These are phyloP conservation scores for Notiomystis cincta DNA, from an alignment of 2,113 vertebrate genomes.

Conservation along the genomic window DNA sequence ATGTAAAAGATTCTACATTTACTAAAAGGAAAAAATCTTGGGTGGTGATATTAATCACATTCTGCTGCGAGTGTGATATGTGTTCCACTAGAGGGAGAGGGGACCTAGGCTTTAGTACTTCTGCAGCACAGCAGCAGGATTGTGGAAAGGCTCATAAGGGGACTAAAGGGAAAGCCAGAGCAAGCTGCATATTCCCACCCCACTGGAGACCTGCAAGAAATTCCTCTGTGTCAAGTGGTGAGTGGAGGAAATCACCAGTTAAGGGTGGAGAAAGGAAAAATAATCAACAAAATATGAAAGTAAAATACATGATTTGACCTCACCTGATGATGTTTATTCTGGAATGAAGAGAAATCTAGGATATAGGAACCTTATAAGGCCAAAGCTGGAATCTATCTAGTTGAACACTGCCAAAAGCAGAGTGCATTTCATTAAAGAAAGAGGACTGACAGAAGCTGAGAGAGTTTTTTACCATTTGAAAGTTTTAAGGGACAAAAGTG, in stretches of 20 bases:
- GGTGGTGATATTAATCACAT: background rate
- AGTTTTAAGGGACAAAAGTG: background rate
- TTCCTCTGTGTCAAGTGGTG: background rate
- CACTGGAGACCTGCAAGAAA: background rate
- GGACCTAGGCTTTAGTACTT: background rate
- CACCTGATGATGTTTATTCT: background rate
- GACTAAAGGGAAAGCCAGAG: background rate
- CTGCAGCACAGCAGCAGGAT: background rate
- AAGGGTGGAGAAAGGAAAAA: background rate
- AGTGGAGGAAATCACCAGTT: background rate
- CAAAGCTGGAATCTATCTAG: background rate
- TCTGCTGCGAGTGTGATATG: background rate
- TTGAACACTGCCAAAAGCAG: background rate
- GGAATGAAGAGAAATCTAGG: background rate
- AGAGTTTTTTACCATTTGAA: background rate
- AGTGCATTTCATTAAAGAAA: background rate
- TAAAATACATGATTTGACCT: background rate
- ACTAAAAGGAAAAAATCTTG: background rate
- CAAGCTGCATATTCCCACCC: background rate
- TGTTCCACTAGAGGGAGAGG: background rate
- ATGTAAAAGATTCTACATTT: background rate
- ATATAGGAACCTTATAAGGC: background rate
- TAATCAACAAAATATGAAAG: background rate
- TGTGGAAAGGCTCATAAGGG: background rate
- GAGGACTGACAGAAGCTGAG: background rate